phyloP scores from a whole-genome alignment of 2,888 invertebrate species.

The Eristalis tenax region DNA sequence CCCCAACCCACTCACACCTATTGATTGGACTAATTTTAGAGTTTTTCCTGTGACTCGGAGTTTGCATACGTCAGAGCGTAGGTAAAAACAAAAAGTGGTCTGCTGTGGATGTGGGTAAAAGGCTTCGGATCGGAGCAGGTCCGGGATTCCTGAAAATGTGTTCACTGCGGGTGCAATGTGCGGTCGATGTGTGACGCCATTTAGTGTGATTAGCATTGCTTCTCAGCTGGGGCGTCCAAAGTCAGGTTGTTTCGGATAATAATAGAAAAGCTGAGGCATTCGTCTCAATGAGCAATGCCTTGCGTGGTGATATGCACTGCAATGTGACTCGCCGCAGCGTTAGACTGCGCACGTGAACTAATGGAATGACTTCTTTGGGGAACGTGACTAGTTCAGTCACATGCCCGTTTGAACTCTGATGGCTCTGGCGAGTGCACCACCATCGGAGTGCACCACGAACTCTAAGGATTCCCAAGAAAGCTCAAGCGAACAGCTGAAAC shows the following conservation, averaged over 20 bases:
- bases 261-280: background rate
- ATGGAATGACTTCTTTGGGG: background rate
- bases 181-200: background rate
- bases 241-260: background rate
- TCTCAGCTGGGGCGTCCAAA: background rate
- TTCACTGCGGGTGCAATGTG: background rate
- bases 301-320: background rate
- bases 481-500: background rate
- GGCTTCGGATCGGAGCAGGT: background rate
- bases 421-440: background rate
- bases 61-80: background rate
- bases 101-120: background rate
- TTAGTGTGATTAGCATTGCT: background rate
- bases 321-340: background rate
- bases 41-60: background rate
- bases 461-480: background rate
- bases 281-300: background rate
- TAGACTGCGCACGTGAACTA: background rate
- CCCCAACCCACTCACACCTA: background rate
- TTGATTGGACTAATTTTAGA: constrained; percentile 4
- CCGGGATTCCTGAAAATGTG: background rate
- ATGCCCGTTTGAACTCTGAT: constrained; percentile 19
- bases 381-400: constrained; percentile 37
- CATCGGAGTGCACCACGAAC: background rate
- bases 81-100: too few relatives aligned